Evolutionary conservation across 2,888 invertebrate genomes (phyloP).

Genomic region (Esperia sulphurella): DNA sequence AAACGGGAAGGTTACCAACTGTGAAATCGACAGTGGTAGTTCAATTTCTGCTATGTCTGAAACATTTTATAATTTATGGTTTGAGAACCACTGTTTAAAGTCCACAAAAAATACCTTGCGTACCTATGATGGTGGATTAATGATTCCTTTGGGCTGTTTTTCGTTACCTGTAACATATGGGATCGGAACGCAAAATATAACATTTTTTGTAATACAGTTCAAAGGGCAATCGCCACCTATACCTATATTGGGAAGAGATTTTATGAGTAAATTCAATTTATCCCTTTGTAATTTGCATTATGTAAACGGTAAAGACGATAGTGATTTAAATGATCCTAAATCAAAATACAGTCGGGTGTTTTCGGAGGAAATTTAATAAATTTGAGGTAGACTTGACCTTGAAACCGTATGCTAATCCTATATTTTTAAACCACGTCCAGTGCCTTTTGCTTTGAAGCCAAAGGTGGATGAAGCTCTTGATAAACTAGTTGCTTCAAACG

Average conservation of each 20-base stretch:
- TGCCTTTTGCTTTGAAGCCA: conserved; percentile 15
- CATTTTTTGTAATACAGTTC: background rate
- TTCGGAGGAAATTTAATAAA: conserved; percentile 1
- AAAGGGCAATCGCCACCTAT: background rate
- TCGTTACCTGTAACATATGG: background rate
- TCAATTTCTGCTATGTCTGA: background rate
- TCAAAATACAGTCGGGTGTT: background rate
- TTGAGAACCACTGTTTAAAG: background rate
- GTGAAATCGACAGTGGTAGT: background rate
- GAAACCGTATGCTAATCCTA: conserved; percentile 13
- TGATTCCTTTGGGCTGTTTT: background rate
- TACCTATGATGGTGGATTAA: background rate
- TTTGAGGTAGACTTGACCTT: conserved; percentile 11
- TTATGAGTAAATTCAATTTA: background rate
- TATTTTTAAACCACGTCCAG: conserved; percentile 16
- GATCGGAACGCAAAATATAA: background rate
- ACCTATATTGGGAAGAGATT: background rate
- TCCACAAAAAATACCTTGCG: background rate
- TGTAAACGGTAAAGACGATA: background rate
- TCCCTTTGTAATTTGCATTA: background rate
- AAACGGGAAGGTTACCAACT: background rate
- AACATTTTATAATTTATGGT: background rate
- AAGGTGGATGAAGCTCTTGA: conserved; percentile 16
- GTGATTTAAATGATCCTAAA: background rate
- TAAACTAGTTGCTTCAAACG: conserved; percentile 12